A percentile compares a stretch with the other conserved stretches of the same genome.
Conservation (phyloP, 2,113 vertebrate species). For the Pteropus alecto region DNA sequence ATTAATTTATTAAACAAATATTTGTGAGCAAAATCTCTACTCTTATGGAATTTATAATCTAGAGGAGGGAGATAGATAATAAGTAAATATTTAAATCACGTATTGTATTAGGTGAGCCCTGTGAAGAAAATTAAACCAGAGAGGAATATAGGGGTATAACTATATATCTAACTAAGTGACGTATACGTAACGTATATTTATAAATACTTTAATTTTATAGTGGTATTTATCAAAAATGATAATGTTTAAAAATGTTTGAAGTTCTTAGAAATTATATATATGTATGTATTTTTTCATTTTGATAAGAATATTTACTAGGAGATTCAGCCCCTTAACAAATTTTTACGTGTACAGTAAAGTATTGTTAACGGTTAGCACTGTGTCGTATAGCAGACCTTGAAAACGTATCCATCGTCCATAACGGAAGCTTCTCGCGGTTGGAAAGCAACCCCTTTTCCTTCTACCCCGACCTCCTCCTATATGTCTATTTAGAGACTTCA, state of each 20-base stretch:
- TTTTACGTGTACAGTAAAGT: no score
- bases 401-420: not conserved
- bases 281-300: not conserved
- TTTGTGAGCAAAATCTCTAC: not conserved
- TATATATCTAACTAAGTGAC: no score
- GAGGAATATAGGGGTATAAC: not conserved
- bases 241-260: not conserved
- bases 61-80: not conserved
- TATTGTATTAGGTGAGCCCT: not conserved
- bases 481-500: not conserved
- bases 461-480: not conserved
- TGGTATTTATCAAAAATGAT: not conserved
- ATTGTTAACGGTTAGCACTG: not conserved
- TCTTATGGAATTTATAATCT: not conserved
- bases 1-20: not conserved
- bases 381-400: not conserved
- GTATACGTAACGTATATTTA: not conserved
- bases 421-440: no score
- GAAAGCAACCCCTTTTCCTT: not conserved
- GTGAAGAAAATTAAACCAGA: not conserved
- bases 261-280: not conserved
- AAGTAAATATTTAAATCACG: not conserved
- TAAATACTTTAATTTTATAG: not conserved
- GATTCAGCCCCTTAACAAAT: not conserved
- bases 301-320: not conserved